phyloP scores from a whole-genome alignment of 2,888 invertebrate species.

The Brenthis ino region DNA sequence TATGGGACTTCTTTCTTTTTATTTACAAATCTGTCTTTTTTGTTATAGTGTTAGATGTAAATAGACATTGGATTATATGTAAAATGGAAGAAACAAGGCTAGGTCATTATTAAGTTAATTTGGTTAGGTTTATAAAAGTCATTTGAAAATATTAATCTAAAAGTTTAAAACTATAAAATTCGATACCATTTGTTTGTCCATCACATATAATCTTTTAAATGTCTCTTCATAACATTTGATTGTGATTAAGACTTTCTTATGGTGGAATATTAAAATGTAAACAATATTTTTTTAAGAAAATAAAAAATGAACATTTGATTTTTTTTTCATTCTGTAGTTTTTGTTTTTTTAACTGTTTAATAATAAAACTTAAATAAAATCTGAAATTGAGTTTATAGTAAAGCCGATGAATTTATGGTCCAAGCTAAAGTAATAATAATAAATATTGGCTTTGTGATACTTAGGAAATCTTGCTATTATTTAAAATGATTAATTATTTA shows the following conservation, averaged over 20 bases:
- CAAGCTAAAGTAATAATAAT: no score
- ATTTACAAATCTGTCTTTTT: neutral
- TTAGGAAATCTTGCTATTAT: no score
- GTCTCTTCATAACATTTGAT: constrained; percentile 3
- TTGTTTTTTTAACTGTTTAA: no score
- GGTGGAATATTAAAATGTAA: neutral
- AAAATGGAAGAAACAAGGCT: neutral
- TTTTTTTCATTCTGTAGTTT: neutral
- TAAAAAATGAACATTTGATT: neutral
- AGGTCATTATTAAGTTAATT: no score
- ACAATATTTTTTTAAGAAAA: neutral
- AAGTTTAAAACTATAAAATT: no score
- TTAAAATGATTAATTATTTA: no score
- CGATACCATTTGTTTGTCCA: neutral
- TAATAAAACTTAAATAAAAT: no score
- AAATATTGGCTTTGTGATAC: no score
- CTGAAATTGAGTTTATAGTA: no score
- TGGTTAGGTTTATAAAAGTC: no score
- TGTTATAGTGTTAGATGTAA: neutral
- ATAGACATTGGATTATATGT: constrained; percentile 6
- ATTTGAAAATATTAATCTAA: no score
- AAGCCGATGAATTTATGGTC: no score
- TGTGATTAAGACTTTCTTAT: constrained; percentile 9
- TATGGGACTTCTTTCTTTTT: neutral
- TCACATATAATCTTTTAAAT: neutral